Evolutionary conservation across 37 sponge, comb jelly and placozoan genomes (phyloP), one percentile per base, ranked within the genome.

Genomic region (Diacarnus erythraeanus): DNA sequence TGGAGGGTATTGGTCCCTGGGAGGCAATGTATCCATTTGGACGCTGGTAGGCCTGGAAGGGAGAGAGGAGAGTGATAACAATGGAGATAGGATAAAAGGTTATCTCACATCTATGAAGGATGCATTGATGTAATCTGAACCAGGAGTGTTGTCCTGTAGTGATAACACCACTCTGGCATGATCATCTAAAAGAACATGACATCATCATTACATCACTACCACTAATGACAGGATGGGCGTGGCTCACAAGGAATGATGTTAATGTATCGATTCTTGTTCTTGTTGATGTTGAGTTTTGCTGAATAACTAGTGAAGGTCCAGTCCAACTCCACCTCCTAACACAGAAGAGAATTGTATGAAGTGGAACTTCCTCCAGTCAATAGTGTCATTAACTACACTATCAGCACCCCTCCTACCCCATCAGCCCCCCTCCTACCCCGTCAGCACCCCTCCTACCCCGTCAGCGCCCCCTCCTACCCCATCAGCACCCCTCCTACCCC

Each of bases 91-190:
- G 31, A 29, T 15, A n/a, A 1, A 12, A 38, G n/a, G n/a, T n/a
- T n/a, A n/a, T n/a, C 87, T 76, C 43, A 90, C 90, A 70, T 90
- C 86, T 69, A 90, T 38, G 64, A 42, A 90, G 42, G 82, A 76
- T 42, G 82, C 86, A 71, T 90, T 90, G 65, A 90, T 90, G 82
- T 90, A 90, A 73, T 90, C 90, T 1, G 87, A 83, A 0, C 89
- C 89, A 33, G 84, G 84, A 21, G 73, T 76, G 72, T 83, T 83
- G 54, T 78, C 89, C 42, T 76, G 79, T 37, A 88, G 79, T 30
- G 84, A 71, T 9, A 88, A 75, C 30, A 83, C 79, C 36, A 88
- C 89, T 29, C 89, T 41, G 26, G 79, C 64, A 33, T 88, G 89
- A 51, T 88, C 89, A 78, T 88, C 89, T 87, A 57, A 0, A 43